Percentiles rank a stretch among this genome's conserved stretches.
Evolutionary conservation across 2,113 vertebrate genomes (phyloP).

Genomic region (Spea bombifrons): DNA sequence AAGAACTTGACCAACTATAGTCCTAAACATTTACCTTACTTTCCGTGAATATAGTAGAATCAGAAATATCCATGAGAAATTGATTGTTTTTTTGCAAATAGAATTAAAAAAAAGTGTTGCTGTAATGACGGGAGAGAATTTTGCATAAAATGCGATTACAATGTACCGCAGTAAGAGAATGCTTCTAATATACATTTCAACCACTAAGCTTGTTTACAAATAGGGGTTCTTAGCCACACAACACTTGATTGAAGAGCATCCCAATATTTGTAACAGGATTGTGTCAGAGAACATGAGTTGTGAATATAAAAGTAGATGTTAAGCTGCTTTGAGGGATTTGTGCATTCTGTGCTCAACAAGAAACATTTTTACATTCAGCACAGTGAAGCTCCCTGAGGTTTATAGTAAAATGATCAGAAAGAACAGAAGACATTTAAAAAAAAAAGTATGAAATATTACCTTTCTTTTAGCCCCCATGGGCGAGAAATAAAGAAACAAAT

Average conservation of each 20-base stretch:
- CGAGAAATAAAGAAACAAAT: conserved; percentile 30
- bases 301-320: conserved; percentile 50
- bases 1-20: no score
- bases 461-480: conserved; percentile 27
- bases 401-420: conserved; percentile 47
- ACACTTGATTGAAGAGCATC: conserved; percentile 52
- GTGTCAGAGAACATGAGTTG: conserved; percentile 50
- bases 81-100: neutral
- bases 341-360: conserved; percentile 34
- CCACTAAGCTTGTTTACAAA: conserved; percentile 55
- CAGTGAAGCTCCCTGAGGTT: conserved; percentile 40
- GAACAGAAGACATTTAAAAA: conserved; percentile 46
- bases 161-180: conserved; percentile 47
- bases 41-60: no score
- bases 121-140: conserved; percentile 43
- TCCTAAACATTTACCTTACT: no score
- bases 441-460: conserved; percentile 48
- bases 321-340: conserved; percentile 41
- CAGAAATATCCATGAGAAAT: conserved; percentile 2
- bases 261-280: conserved; percentile 56
- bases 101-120: neutral
- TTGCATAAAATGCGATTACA: conserved; percentile 58
- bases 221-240: conserved; percentile 51
- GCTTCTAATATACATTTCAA: conserved; percentile 49
- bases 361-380: conserved; percentile 49